Percentiles rank a stretch among this genome's conserved stretches.
Conservation (phyloP, 2,888 invertebrate genomes). For the Agrilus biguttatus region DNA sequence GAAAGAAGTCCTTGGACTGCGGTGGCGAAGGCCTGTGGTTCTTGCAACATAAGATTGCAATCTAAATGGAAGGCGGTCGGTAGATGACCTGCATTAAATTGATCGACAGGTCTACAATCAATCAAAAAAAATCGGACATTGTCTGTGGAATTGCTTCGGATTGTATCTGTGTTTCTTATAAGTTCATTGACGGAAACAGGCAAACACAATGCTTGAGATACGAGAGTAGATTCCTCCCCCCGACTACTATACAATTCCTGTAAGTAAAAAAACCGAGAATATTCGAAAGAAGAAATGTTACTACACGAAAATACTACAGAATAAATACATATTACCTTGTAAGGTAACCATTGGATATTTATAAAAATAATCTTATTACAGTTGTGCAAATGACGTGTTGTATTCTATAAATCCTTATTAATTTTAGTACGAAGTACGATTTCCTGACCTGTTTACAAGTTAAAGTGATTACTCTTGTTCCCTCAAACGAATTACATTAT, state of each 20-base stretch:
- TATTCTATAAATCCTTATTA: no score
- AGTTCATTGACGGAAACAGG: constrained; percentile 92
- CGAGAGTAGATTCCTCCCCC: constrained; percentile 20
- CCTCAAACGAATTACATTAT: no score
- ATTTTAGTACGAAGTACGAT: no score
- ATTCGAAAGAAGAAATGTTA: no score
- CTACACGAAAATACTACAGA: no score
- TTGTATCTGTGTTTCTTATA: constrained; percentile 17
- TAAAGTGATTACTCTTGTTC: no score
- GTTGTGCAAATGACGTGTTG: no score
- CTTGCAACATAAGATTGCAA: constrained; percentile 92
- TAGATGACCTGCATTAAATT: constrained; percentile 93
- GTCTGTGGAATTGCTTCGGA: constrained; percentile 35
- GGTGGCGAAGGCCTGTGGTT: constrained; percentile 85
- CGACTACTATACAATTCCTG: constrained; percentile 29
- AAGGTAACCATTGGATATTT: no score
- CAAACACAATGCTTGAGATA: constrained; percentile 81
- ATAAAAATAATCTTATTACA: no score
- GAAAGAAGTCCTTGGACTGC: constrained; percentile 85
- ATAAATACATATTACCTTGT: no score
- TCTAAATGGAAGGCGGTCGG: constrained; percentile 97
- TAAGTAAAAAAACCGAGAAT: no score
- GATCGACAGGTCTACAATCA: constrained; percentile 91
- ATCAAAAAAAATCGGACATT: constrained; percentile 79
- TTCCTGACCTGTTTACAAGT: no score